Conservation (phyloP, 2,888 invertebrate species). For the Cerastis rubricosa region DNA sequence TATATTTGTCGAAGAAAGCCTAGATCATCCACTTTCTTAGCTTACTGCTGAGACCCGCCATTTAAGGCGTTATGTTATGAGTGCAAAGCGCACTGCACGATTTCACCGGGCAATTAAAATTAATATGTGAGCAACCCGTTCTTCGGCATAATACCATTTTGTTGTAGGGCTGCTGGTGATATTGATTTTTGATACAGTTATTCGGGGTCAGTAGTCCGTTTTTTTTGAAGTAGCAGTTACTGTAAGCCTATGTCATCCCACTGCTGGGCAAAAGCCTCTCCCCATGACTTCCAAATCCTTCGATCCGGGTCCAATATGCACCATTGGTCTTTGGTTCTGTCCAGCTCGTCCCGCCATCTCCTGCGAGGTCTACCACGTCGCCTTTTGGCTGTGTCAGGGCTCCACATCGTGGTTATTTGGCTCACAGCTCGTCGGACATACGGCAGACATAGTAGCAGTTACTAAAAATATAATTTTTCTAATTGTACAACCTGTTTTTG, state of each 20-base stretch:
- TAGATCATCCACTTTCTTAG: slow-evolving; percentile 48
- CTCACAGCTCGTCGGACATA: too few species aligned
- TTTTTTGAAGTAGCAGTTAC: not conserved
- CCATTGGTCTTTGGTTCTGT: too few species aligned
- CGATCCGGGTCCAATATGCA: too few species aligned
- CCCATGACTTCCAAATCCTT: too few species aligned
- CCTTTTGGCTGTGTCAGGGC: too few species aligned
- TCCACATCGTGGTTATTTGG: too few species aligned
- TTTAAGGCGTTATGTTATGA: slow-evolving; percentile 65
- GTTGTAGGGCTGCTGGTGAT: slow-evolving; percentile 49
- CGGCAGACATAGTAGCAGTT: too few species aligned
- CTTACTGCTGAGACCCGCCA: slow-evolving; percentile 37
- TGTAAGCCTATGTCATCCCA: too few species aligned
- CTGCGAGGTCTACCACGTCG: too few species aligned
- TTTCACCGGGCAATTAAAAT: slow-evolving; percentile 75
- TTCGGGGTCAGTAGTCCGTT: not conserved
- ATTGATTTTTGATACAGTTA: not conserved
- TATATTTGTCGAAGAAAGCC: slow-evolving; percentile 62
- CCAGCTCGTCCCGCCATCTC: too few species aligned
- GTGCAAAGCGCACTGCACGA: slow-evolving; percentile 62
- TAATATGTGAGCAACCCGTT: slow-evolving; percentile 73
- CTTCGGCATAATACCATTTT: slow-evolving; percentile 57
- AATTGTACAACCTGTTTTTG: not conserved
- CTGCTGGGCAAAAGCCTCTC: too few species aligned
- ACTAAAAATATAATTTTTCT: not conserved